phyloP scores from a whole-genome alignment of 1,140 invertebrate genomes.

The Pseudomyrmex flavicornis region DNA sequence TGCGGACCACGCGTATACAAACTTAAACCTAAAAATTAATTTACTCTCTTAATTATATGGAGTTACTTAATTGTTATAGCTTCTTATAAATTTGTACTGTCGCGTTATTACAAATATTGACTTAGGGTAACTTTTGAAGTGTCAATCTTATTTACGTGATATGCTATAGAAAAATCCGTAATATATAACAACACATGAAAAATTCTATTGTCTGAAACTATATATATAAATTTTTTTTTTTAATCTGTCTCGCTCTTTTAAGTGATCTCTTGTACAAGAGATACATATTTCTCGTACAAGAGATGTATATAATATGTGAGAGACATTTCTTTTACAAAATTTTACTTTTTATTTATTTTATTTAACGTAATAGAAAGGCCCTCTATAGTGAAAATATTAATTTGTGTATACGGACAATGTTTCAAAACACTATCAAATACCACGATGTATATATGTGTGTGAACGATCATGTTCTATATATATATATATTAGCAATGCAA shows the following conservation, averaged over 20 bases:
- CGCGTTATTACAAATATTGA: constrained; percentile 60
- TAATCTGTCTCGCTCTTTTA: not conserved
- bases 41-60: constrained; percentile 15
- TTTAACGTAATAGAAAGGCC: constrained; percentile 32
- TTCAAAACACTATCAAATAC: constrained; percentile 18
- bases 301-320: not conserved
- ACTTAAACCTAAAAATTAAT: constrained; percentile 53
- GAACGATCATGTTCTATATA: not conserved
- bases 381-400: constrained; percentile 20
- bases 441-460: not conserved
- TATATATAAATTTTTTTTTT: not conserved
- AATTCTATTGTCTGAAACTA: not conserved
- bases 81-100: constrained; percentile 74
- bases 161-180: constrained; percentile 11
- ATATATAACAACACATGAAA: not conserved
- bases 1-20: not conserved
- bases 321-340: not conserved
- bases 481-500: constrained; percentile 13
- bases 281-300: not conserved
- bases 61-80: constrained; percentile 45
- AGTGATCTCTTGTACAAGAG: not conserved
- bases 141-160: constrained; percentile 47
- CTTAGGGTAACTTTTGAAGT: constrained; percentile 68
- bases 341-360: not conserved
- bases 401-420: constrained; percentile 21